A percentile compares a stretch with the other conserved stretches of the same genome.
These are phyloP conservation scores for Ardeotis arabs DNA, from an alignment of 2,113 vertebrate species.

Conservation along the genomic window DNA sequence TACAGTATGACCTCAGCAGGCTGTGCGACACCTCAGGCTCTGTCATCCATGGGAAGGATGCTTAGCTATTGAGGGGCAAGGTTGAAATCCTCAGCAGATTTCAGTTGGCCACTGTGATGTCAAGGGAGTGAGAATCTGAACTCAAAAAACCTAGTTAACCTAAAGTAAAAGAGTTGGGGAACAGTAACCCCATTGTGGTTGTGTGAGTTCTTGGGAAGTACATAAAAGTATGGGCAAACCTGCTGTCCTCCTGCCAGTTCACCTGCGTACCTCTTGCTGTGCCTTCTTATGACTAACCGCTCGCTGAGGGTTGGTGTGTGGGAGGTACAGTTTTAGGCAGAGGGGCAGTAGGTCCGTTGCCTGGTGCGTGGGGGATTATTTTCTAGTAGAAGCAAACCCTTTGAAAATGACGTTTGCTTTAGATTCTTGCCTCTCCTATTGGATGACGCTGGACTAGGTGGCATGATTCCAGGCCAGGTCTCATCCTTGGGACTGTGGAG, in stretches of 20 bases:
- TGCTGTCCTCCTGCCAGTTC: neutral
- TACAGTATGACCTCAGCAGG: neutral
- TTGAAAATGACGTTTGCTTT: neutral
- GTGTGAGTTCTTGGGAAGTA: neutral
- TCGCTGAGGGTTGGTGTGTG: neutral
- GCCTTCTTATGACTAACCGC: neutral
- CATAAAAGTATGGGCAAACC: neutral
- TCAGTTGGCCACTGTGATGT: neutral
- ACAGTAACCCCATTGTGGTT: neutral
- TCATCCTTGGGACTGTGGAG: rapidly evolving
- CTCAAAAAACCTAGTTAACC: neutral
- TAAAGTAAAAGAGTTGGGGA: neutral
- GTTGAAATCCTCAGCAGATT: neutral
- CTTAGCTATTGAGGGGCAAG: neutral
- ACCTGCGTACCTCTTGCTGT: neutral
- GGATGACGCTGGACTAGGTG: neutral
- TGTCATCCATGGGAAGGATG: neutral
- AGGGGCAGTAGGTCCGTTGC: neutral
- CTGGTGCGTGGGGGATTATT: neutral
- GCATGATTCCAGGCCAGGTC: neutral
- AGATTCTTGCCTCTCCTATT: neutral
- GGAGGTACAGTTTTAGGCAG: neutral
- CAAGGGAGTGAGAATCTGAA: neutral
- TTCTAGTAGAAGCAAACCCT: neutral
- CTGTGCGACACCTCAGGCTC: neutral